Evolutionary conservation across 2,797 vertebrate genomes (phyloP), one percentile per base, ranked within the genome.

Genomic region (Sebastes flavidus): DNA sequence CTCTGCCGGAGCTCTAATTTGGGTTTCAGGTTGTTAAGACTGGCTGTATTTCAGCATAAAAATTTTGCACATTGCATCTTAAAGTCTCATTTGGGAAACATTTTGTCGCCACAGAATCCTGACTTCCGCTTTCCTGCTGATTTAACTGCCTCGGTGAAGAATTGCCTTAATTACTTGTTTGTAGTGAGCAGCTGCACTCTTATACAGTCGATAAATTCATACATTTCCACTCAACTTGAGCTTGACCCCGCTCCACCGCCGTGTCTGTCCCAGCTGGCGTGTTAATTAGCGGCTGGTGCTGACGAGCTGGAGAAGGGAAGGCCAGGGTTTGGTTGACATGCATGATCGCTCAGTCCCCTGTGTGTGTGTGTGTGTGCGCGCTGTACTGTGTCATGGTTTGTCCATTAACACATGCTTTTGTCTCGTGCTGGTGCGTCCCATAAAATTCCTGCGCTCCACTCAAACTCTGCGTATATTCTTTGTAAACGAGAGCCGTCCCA

Each of bases 221-320:
- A 74, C 67, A 38, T 77, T 86, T 86, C 24, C 60, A 1, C 77
- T 79, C 34, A 68, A 62, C 66, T 72, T 72, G 73, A 78, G 80
- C 63, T 74, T 62, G 76, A 81, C 75, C 78, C 63, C 4, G 3
- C 72, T 14, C 38, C 46, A 5, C 52, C 78, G 77, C 59, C 63
- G 8, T 29, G 76, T 75, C 77, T 58, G 46, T 79, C 79, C 59
- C 85, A 85, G 79, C 82, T 86, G 82, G 59, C 75, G 1, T 24
- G 78, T 46, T 88, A 81, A 88, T 91, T 79, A 88, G 77, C 58
- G 18, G 52, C 79, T 60, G 77, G 65, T 81, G 80, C 70, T 85
- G 90, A 86, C 10, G 52, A 77, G 85, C 62, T 14, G 27, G 59
- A 75, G 77, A 42, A 27, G 65, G 25, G 42, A 60, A 74, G 63